Evolutionary conservation across 2,888 invertebrate species (phyloP).

Genomic region (Saturnia japonica): DNA sequence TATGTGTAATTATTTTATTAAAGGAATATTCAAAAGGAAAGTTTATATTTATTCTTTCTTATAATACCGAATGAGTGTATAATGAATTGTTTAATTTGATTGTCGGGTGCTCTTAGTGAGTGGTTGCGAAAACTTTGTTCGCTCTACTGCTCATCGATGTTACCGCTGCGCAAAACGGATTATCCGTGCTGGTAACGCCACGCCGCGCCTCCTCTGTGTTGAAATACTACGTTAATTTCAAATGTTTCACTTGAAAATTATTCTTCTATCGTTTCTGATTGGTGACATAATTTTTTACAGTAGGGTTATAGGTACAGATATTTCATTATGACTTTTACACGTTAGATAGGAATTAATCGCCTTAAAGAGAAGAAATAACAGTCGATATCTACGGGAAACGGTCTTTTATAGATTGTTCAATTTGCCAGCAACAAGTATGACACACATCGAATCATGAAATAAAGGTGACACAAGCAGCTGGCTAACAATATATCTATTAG

Average conservation of each 20-base stretch:
- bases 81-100: conserved; percentile 15
- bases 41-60: neutral
- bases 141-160: conserved; percentile 68
- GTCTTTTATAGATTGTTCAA: neutral
- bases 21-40: neutral
- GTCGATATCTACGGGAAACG: neutral
- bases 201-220: conserved; percentile 45
- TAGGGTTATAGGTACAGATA: neutral
- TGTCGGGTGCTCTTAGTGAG: conserved; percentile 43
- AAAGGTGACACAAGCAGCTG: neutral
- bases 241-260: neutral
- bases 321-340: no score
- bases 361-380: neutral
- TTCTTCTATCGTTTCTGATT: neutral
- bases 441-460: neutral
- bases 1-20: neutral
- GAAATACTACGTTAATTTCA: conserved; percentile 31
- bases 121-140: conserved; percentile 63
- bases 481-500: neutral
- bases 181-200: conserved; percentile 55
- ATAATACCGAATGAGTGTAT: neutral
- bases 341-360: neutral
- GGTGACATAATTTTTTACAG: neutral
- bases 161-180: conserved; percentile 57
- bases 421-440: neutral